Evolutionary conservation across 2,113 vertebrate species (phyloP), one percentile per base, ranked within the genome.

Genomic region (Osmerus eperlanus): DNA sequence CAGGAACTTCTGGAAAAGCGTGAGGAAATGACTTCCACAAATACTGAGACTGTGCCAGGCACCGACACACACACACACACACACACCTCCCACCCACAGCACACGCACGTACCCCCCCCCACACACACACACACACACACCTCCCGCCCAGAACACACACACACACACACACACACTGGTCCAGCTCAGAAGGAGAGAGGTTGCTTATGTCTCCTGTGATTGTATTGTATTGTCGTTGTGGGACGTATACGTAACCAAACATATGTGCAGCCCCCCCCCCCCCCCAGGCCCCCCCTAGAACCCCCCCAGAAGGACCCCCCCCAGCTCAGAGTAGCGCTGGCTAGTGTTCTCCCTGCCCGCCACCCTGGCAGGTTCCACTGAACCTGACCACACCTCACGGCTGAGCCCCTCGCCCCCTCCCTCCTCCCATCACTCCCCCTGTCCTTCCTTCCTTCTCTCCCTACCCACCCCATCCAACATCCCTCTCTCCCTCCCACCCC

Each of bases 11-110:
- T 79, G 68, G 53, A 72, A 72, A 56, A 23, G 84, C 70, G 51
- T 67, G 74, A 87, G 82, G 82, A 89, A 87, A 90, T 88, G 81
- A 82, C 76, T 87, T 84, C 82, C 68, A 80, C 67, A 79, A 86
- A 81, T 69, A 74, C 69, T 72, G 73, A 78, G 82, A 74, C n/a
- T n/a, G n/a, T n/a, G n/a, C n/a, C n/a, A n/a, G n/a, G n/a, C n/a
- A n/a, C n/a, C n/a, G n/a, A n/a, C n/a, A n/a, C n/a, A n/a, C n/a
- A n/a, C 72, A 19, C 58, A 19, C 53, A 65, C 23, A 60, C 32
- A 60, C 54, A 29, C 67, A 25, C 25, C 25, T 25, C 25, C 25
- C 25, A 25, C 25, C 25, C 25, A 25, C 1, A 65, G 64, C 64
- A 18, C 47, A 56, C 11, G 8, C 5, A 52, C 70, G 18, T 60